phyloP scores from a whole-genome alignment of 2,888 invertebrate genomes.

The Watsonalla cultraria region DNA sequence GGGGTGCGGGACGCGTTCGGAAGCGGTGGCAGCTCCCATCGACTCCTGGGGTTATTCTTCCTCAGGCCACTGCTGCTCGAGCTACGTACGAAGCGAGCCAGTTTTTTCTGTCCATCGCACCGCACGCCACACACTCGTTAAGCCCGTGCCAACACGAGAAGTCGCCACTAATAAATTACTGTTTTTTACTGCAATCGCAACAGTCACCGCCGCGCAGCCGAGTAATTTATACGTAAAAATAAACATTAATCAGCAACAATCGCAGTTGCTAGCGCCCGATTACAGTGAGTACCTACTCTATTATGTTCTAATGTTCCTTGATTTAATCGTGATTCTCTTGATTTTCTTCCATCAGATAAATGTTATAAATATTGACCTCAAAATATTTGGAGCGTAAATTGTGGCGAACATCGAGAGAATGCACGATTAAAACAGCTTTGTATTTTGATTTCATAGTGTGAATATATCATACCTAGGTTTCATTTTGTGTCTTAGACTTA shows the following conservation, averaged over 20 bases:
- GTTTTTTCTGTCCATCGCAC: constrained; percentile 81
- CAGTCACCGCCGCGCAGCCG: constrained; percentile 77
- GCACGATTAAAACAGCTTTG: constrained; percentile 3
- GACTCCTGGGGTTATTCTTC: constrained; percentile 80
- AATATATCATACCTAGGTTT: constrained; percentile 5
- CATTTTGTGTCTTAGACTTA: constrained; percentile 8
- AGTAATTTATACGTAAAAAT: constrained; percentile 75
- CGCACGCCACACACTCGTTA: constrained; percentile 80
- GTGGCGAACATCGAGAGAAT: constrained; percentile 22
- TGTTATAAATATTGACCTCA: constrained; percentile 4
- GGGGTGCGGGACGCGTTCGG: constrained; percentile 72
- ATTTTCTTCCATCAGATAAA: constrained; percentile 19
- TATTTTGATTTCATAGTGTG: constrained; percentile 1
- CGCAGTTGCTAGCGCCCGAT: constrained; percentile 68
- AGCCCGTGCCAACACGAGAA: constrained; percentile 81
- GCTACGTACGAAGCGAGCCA: constrained; percentile 76
- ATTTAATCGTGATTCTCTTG: constrained; percentile 55
- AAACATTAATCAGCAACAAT: constrained; percentile 72
- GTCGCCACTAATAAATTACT: constrained; percentile 81
- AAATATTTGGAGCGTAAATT: constrained; percentile 10
- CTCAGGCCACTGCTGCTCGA: constrained; percentile 78
- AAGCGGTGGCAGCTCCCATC: constrained; percentile 79
- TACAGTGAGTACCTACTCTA: constrained; percentile 66
- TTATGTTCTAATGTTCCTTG: constrained; percentile 46
- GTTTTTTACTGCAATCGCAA: constrained; percentile 74